Evolutionary conservation across 2,113 vertebrate genomes (phyloP), one percentile per base, ranked within the genome.

Genomic region (Marmota flaviventris): DNA sequence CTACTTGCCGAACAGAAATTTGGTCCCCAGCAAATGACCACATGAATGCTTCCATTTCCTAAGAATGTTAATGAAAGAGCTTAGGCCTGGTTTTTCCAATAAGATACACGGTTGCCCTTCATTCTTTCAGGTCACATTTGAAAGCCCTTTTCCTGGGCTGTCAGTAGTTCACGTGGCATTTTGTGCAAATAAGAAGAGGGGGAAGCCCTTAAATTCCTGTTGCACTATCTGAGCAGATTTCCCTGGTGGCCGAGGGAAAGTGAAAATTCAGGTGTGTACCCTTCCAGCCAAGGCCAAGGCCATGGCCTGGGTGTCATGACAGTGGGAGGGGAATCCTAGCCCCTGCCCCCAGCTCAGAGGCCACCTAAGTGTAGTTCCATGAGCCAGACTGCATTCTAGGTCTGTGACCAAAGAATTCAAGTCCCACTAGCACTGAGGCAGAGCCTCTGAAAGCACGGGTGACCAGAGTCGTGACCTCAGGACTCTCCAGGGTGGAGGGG

Each of bases 281-380:
- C 78, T 29, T 39, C 67, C 48, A 42, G 20, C 12, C 18, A 34
- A 32, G 17, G n/a, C 4, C 42, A 17, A 25, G 8, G 56, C 25
- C 16, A 4, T 1, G 9, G 73, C 27, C 96, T 7, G 16, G 1
- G 4, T 17, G 10, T 32, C 48, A 13, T 0, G 7, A 14, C 0
- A 9, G 8, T 14, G 25, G 34, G n/a, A n/a, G 8, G 25, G 2
- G 5, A 16, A 22, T 9, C 12, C 56, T 10, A 13, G 42, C 25
- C n/a, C 2, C 0, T 3, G 39, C 29, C 42, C 45, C 72, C 48
- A 34, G 65, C n/a, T 51, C 34, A 34, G 37, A 32, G 58, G 17
- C 56, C 9, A 8, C 20, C 8, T 14, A 24, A 6, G 9, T 17
- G 7, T 22, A 17, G 22, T 25, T 39, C 69, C 18, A 11, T 8